phyloP scores from a whole-genome alignment of 2,888 invertebrate species.

The Agrotis puta region DNA sequence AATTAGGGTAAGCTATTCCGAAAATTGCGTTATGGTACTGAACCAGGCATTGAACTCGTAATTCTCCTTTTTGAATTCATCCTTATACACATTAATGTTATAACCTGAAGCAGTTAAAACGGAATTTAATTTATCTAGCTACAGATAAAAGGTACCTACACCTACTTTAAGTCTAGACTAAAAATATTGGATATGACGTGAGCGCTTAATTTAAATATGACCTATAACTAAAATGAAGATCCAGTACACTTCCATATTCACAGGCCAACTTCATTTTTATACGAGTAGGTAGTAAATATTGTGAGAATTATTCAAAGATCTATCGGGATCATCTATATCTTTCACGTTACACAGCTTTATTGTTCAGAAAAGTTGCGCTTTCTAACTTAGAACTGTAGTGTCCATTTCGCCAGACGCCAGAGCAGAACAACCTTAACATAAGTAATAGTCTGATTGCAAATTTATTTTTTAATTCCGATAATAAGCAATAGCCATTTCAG shows the following conservation, averaged over 20 bases:
- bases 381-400: neutral
- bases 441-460: neutral
- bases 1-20: neutral
- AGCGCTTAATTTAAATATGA: neutral
- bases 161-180: constrained; percentile 8
- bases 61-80: too few relatives aligned
- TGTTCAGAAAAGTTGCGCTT: neutral
- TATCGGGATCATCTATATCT: neutral
- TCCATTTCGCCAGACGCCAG: neutral
- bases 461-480: neutral
- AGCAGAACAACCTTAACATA: neutral
- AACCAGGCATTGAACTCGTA: neutral
- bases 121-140: constrained; percentile 14
- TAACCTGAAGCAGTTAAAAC: neutral
- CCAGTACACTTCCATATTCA: too few relatives aligned
- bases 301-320: too few relatives aligned
- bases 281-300: too few relatives aligned
- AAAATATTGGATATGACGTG: neutral
- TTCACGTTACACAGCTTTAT: neutral
- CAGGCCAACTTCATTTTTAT: neutral
- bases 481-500: constrained; percentile 25
- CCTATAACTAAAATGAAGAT: neutral
- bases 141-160: constrained; percentile 4
- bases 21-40: constrained; percentile 3
- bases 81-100: neutral